Conservation (phyloP, 2,888 invertebrate genomes). For the Ophioninae sp. region DNA sequence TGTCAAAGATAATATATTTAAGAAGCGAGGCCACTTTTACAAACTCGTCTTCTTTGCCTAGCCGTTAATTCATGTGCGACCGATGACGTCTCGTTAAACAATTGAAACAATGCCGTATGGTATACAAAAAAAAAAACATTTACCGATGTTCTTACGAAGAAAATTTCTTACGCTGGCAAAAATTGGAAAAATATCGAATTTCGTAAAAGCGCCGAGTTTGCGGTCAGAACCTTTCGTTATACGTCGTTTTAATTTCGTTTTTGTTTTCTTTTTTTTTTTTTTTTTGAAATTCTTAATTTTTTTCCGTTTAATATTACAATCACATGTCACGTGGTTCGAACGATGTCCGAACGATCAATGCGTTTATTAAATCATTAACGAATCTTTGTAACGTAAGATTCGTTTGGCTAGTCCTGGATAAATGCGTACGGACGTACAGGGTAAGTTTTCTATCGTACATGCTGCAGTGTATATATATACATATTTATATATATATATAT, state of each 20-base stretch:
- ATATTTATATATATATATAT: neutral
- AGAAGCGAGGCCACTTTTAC: slow-evolving; percentile 39
- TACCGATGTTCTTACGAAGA: neutral
- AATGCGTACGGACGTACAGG: slow-evolving; percentile 67
- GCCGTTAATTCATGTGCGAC: slow-evolving; percentile 50
- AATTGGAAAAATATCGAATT: slow-evolving; percentile 15
- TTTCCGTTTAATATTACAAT: neutral
- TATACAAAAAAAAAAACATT: neutral
- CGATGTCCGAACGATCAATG: slow-evolving; percentile 39
- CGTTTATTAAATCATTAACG: slow-evolving; percentile 58
- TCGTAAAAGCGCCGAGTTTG: slow-evolving; percentile 13
- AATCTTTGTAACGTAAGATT: slow-evolving; percentile 59
- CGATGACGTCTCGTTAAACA: slow-evolving; percentile 14
- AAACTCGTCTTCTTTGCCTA: slow-evolving; percentile 43
- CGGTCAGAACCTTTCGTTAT: neutral
- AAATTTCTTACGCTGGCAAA: neutral
- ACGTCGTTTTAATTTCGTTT: neutral
- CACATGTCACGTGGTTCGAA: neutral
- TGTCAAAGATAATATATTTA: slow-evolving; percentile 44
- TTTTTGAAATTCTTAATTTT: neutral
- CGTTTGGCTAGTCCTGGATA: slow-evolving; percentile 62
- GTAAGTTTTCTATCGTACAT: slow-evolving; percentile 66
- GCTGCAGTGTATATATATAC: slow-evolving; percentile 44
- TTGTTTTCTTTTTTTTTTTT: too few relatives aligned
- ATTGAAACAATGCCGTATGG: slow-evolving; percentile 24